These are phyloP conservation scores for Ophonus ardosiacus DNA, from an alignment of 2,888 invertebrate genomes.

Conservation along the genomic window DNA sequence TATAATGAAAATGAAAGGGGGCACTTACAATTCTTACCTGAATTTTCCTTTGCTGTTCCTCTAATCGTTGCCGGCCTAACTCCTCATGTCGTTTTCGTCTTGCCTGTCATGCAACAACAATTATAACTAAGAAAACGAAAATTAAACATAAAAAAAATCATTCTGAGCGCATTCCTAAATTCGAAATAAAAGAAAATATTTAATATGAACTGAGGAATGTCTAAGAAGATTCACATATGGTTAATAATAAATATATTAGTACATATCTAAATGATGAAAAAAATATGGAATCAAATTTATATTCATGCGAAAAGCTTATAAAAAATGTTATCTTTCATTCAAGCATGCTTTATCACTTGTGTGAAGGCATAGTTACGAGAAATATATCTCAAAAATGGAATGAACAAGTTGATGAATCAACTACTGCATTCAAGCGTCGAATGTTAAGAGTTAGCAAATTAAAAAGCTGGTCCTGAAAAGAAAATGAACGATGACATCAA, in stretches of 20 bases:
- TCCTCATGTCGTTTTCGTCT: slow-evolving; percentile 92
- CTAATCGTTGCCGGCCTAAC: slow-evolving; percentile 88
- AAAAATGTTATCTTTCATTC: slow-evolving; percentile 52
- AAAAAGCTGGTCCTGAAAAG: slow-evolving; percentile 29
- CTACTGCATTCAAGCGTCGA: slow-evolving; percentile 55
- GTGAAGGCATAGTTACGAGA: slow-evolving; percentile 62
- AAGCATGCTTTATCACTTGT: slow-evolving; percentile 61
- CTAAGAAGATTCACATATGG: slow-evolving; percentile 21
- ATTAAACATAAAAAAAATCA: slow-evolving; percentile 55
- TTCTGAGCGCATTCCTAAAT: slow-evolving; percentile 54
- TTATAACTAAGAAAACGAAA: slow-evolving; percentile 66
- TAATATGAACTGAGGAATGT: slow-evolving; percentile 33
- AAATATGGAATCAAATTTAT: slow-evolving; percentile 21
- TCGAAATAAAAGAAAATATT: slow-evolving; percentile 29
- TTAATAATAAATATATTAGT: slow-evolving; percentile 33
- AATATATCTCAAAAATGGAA: slow-evolving; percentile 29
- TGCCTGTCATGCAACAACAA: slow-evolving; percentile 83
- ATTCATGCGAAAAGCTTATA: slow-evolving; percentile 58
- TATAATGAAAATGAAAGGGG: not conserved
- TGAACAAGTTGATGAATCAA: slow-evolving; percentile 32
- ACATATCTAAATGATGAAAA: slow-evolving; percentile 20
- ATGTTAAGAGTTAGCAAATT: slow-evolving; percentile 48
- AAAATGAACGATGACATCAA: slow-evolving; percentile 21
- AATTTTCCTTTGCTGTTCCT: slow-evolving; percentile 90
- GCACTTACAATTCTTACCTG: slow-evolving; percentile 80